Conservation (phyloP, 2,888 invertebrate species). For the Hesperia comma region DNA sequence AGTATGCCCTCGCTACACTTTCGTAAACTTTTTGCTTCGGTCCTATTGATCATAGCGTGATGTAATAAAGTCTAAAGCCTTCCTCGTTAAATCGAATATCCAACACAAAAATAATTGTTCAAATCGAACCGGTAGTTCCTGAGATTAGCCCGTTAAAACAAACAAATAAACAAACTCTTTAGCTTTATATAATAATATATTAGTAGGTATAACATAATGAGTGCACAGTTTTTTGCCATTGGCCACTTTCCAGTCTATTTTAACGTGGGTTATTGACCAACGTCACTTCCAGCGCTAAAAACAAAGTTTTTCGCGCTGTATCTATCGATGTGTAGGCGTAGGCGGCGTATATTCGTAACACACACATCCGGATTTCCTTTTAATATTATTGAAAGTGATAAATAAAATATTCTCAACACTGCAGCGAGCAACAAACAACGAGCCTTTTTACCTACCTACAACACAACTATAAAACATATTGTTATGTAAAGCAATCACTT, state of each 20-base stretch:
- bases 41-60: too few species aligned
- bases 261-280: constrained; percentile 23
- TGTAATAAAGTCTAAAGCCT: too few species aligned
- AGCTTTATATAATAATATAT: too few species aligned
- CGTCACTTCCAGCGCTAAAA: constrained; percentile 22
- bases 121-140: too few species aligned
- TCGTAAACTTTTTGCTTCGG: too few species aligned
- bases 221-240: constrained; percentile 21
- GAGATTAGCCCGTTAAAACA: too few species aligned
- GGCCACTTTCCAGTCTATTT: constrained; percentile 35
- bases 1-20: too few species aligned
- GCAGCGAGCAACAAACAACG: too few species aligned
- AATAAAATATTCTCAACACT: background rate
- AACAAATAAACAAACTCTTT: too few species aligned
- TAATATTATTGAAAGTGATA: background rate
- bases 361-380: background rate
- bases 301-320: constrained; percentile 3
- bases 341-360: constrained; percentile 12
- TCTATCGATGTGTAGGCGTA: constrained; percentile 9
- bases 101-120: too few species aligned
- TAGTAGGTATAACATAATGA: too few species aligned
- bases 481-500: background rate
- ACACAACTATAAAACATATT: background rate
- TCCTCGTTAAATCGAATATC: too few species aligned
- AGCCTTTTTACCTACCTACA: background rate